Evolutionary conservation across 1,140 invertebrate species (phyloP), one percentile per base, ranked within the genome.

Genomic region (Cotesia chilonis): DNA sequence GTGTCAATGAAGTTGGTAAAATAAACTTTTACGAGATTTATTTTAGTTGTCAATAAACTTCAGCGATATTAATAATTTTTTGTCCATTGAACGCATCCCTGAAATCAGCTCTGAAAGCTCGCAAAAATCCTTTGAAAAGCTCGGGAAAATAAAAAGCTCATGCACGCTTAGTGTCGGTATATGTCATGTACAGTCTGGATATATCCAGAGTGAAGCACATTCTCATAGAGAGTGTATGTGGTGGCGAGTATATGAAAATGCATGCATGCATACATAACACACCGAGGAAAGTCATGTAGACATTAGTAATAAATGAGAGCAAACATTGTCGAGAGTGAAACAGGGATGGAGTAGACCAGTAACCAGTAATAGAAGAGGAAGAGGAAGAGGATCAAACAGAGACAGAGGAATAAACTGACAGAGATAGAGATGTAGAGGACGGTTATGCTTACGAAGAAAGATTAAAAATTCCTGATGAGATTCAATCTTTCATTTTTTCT

Each of bases 51-150:
- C 54, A 57, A 57, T 57, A 17, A 12, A 12, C 54, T 10, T 12
- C n/a, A 57, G 41, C 10, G 41, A 10, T 7, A 47, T 47, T 47
- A 28, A 20, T 17, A 20, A 14, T 20, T 28, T 59, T 28, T 9
- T 28, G 57, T 59, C 9, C 54, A 55, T 20, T 14, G n/a, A 14
- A 20, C 12, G n/a, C 12, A 14, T 20, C 54, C 17, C 9, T 28
- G 57, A 59, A 28, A 28, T 59, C 7, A 20, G 20, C 57, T 4
- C 35, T 59, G 63, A 65, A 65, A 51, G 12, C 63, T 68, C 10
- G 35, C 20, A 20, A 54, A 55, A 68, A 68, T 68, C 51, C 66
- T 68, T 68, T 68, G 51, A 68, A 54, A 55, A 68, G 51, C 20
- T 68, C 12, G 52, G 41, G 6, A 20, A 54, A 55, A 41, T 55